A percentile compares a stretch with the other conserved stretches of the same genome.
These are phyloP conservation scores for Danio jaintianensis DNA, from an alignment of 2,797 vertebrate genomes.

Conservation along the genomic window DNA sequence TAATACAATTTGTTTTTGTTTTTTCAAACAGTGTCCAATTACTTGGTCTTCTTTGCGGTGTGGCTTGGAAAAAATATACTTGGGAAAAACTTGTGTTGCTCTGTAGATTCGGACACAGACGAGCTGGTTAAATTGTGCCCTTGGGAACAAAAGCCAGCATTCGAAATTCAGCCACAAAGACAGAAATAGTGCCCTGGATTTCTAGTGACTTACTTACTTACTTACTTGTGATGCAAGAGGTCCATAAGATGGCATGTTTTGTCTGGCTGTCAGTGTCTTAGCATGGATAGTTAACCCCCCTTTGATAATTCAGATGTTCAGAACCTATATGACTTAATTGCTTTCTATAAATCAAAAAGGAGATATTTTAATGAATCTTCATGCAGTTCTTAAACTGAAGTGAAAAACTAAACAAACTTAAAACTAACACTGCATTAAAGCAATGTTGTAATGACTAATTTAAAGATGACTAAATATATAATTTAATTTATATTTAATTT, in stretches of 20 bases:
- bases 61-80: not conserved
- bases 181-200: constrained; percentile 49
- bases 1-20: too few species aligned
- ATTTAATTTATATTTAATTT: too few species aligned
- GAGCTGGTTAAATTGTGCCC: constrained; percentile 39
- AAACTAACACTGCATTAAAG: too few species aligned
- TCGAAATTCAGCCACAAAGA: constrained; percentile 33
- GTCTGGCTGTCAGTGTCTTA: not conserved
- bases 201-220: constrained; percentile 27
- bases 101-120: not conserved
- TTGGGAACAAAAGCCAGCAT: constrained; percentile 51
- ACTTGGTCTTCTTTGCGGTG: constrained; percentile 60
- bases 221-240: not conserved
- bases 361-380: not conserved
- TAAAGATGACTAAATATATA: too few species aligned
- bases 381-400: not conserved
- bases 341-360: not conserved
- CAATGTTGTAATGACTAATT: too few species aligned
- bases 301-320: not conserved
- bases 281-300: constrained; percentile 5
- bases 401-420: too few species aligned
- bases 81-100: not conserved
- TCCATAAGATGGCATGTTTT: not conserved
- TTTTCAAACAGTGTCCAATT: constrained; percentile 69
- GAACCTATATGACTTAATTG: not conserved